A percentile compares a stretch with the other conserved stretches of the same genome.
Conservation (phyloP, 2,888 invertebrate genomes). For the Lamellibrachia columna region DNA sequence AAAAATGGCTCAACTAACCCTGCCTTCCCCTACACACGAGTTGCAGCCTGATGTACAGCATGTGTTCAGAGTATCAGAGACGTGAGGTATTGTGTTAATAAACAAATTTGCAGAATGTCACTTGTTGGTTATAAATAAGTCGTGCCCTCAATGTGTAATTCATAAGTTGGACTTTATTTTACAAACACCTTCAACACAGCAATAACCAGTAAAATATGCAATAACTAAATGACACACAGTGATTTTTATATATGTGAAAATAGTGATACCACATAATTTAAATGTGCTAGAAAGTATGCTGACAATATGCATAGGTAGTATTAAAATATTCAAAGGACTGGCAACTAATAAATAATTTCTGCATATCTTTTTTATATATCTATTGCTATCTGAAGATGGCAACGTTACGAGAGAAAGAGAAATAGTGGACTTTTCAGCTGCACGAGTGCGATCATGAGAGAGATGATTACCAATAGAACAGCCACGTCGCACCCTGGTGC, state of each 20-base stretch:
- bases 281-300: not conserved
- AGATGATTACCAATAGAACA: not conserved
- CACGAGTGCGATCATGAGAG: not conserved
- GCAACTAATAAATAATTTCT: not conserved
- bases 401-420: not conserved
- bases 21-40: too few relatives aligned
- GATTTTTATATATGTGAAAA: not conserved
- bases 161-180: constrained; percentile 12
- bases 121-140: too few relatives aligned
- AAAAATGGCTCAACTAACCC: too few relatives aligned
- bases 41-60: too few relatives aligned
- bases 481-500: not conserved
- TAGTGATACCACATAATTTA: not conserved
- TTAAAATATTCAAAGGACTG: not conserved
- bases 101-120: too few relatives aligned
- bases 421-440: too few relatives aligned
- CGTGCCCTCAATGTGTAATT: not conserved
- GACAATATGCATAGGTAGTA: not conserved
- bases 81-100: too few relatives aligned
- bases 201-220: not conserved
- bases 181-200: not conserved
- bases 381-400: not conserved
- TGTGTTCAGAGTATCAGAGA: too few relatives aligned
- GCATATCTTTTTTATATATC: not conserved
- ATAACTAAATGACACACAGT: not conserved